These are phyloP conservation scores for Platysternon megacephalum DNA, from an alignment of 2,113 vertebrate species.

Conservation along the genomic window DNA sequence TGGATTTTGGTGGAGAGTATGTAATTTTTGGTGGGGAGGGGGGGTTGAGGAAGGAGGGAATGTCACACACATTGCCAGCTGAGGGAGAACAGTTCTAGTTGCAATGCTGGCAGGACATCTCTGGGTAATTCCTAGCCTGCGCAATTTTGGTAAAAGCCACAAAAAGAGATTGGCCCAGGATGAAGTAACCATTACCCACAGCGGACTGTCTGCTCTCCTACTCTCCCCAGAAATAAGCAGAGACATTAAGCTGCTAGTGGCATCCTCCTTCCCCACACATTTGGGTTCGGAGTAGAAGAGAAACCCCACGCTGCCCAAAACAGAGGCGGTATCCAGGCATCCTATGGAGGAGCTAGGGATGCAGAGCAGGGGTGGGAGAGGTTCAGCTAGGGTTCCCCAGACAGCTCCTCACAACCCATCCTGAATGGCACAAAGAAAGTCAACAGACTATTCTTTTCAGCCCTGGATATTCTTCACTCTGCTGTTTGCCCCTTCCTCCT, in stretches of 20 bases:
- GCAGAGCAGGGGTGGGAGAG: background rate
- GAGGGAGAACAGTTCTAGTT: background rate
- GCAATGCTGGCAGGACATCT: background rate
- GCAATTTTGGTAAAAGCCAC: background rate
- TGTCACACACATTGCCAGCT: background rate
- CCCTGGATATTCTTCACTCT: background rate
- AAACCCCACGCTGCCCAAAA: background rate
- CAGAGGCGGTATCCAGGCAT: background rate
- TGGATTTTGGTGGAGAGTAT: background rate
- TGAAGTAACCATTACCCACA: background rate
- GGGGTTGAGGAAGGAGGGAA: background rate
- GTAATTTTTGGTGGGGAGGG: background rate
- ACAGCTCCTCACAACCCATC: background rate
- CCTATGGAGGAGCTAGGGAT: background rate
- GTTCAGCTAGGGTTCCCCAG: background rate
- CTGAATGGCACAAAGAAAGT: background rate
- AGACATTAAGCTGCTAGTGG: background rate
- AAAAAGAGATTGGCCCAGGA: background rate
- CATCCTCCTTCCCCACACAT: background rate
- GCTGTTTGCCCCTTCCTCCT: background rate
- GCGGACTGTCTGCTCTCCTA: background rate
- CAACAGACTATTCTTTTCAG: background rate
- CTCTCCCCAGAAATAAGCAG: background rate
- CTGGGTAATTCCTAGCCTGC: background rate
- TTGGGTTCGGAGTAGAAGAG: background rate